Conservation (phyloP, 2,113 vertebrate genomes). For the Burhinus bistriatus region DNA sequence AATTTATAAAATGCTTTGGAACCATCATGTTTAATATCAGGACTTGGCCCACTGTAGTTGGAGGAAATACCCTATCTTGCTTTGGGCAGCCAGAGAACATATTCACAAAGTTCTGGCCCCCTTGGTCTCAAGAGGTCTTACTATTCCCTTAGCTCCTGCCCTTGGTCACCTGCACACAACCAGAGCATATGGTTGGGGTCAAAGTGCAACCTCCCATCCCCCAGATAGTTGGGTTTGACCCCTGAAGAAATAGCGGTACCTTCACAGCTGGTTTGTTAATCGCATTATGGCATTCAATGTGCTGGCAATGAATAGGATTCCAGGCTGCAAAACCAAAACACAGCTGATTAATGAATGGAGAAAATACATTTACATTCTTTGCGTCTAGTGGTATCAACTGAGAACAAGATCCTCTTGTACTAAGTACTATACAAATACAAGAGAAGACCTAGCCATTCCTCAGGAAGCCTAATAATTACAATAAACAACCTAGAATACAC, state of each 20-base stretch:
- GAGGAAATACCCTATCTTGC: not conserved
- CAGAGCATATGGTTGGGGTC: not conserved
- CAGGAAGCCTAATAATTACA: not conserved
- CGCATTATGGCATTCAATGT: constrained; percentile 97
- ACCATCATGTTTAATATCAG: not conserved
- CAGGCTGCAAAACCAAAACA: constrained; percentile 84
- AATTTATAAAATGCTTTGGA: not conserved
- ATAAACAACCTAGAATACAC: not conserved
- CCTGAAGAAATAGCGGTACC: constrained; percentile 76
- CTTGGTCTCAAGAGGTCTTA: not conserved
- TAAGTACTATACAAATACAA: not conserved
- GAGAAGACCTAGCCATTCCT: not conserved
- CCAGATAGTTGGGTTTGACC: not conserved
- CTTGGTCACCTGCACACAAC: not conserved
- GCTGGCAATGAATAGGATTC: constrained; percentile 99
- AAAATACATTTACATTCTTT: not conserved
- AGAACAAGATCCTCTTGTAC: not conserved
- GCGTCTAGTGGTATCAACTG: rapidly evolving
- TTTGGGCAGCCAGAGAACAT: not conserved
- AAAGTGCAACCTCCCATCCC: not conserved
- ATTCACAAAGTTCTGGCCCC: not conserved
- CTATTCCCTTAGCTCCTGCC: not conserved
- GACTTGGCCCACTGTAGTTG: not conserved
- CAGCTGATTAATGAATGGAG: constrained; percentile 24
- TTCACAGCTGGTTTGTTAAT: constrained; percentile 99